Evolutionary conservation across 1,140 invertebrate genomes (phyloP), one percentile per base, ranked within the genome.

Genomic region (Euura lappo): DNA sequence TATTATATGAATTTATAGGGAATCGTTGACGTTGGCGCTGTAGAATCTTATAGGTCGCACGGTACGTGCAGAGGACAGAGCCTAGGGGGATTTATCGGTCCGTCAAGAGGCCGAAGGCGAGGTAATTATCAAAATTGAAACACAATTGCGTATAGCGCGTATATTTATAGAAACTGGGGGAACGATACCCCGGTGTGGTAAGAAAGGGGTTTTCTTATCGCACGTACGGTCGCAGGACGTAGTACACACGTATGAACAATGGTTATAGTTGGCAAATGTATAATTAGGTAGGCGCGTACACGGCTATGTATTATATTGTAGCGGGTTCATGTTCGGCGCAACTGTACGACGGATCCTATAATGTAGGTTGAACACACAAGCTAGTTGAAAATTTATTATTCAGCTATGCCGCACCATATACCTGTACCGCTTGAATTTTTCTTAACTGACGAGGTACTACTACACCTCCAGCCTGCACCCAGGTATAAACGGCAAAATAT

Each of bases 291-390:
- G 28, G 28, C 28, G 28, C 28, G 28, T 28, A 28, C 28, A 28
- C 28, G 28, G 28, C 28, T 28, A 28, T 28, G 28, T 1, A 28
- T 28, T 28, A 28, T 28, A 28, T 28, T 28, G 28, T 28, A 28
- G 28, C 28, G 28, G 28, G 28, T 28, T 28, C 28, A 28, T 28
- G 28, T 28, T 28, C 28, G 28, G 28, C 28, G 28, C 28, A 28
- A 28, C 28, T 28, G 28, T 28, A 28, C 28, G 28, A n/a, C 51
- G 51, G 51, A 60, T 60, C 13, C 28, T 28, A 28, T 60, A 60
- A 60, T 60, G 51, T 60, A 60, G 51, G 51, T 60, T 60, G 51
- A 60, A 60, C 13, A 60, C 51, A 60, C 51, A n/a, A n/a, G 51
- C 6, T 60, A 8, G 51, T 60, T 60, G 10, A 60, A 28, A 60